These are phyloP conservation scores for Cavia porcellus DNA, from an alignment of 2,113 vertebrate genomes.

Conservation along the genomic window DNA sequence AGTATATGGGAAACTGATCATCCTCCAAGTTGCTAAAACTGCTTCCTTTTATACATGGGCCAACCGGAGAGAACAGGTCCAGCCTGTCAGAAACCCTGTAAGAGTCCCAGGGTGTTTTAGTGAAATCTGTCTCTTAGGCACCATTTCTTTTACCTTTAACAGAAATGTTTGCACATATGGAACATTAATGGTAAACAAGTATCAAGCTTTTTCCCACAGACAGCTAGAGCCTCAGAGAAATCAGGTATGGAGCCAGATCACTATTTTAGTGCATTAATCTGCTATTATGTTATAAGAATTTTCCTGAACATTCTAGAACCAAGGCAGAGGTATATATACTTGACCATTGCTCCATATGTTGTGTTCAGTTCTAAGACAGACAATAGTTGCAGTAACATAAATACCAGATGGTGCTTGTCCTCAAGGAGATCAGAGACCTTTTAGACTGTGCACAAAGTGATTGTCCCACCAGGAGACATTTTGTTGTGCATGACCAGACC, in stretches of 20 bases:
- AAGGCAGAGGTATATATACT: not conserved
- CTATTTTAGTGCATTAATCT: not conserved
- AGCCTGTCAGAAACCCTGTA: not conserved
- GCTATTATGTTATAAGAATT: not conserved
- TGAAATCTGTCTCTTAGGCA: not conserved
- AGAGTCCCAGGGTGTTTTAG: not conserved
- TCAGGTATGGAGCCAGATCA: not conserved
- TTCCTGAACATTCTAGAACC: not conserved
- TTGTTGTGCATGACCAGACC: not conserved
- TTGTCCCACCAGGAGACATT: not conserved
- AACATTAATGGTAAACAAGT: not conserved
- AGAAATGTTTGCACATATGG: not conserved
- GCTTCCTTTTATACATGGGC: not conserved
- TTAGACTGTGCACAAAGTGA: not conserved
- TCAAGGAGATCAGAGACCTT: not conserved
- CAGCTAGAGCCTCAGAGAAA: not conserved
- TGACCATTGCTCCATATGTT: not conserved
- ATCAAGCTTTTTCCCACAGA: not conserved
- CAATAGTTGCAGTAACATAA: not conserved
- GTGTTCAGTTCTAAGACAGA: not conserved
- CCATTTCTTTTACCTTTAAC: not conserved
- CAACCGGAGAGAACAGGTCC: not conserved
- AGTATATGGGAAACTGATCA: not conserved
- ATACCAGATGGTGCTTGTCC: not conserved
- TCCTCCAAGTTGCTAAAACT: not conserved